Percentiles rank a stretch among this genome's conserved stretches.
Evolutionary conservation across 1,140 invertebrate genomes (phyloP).

Genomic region (Pachyrhynchus sulphureomaculatus): DNA sequence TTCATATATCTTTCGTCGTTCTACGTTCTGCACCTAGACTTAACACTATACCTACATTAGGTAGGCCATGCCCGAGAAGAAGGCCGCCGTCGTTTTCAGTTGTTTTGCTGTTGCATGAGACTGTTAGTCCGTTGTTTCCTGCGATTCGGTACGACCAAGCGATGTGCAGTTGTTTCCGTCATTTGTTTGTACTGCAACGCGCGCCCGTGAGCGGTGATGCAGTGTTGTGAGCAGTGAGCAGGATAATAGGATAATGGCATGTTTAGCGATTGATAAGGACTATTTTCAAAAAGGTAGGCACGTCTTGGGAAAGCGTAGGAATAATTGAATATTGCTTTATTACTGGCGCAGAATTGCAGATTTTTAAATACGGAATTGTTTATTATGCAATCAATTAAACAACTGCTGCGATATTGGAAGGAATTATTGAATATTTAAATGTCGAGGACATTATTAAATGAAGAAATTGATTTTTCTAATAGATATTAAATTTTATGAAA

Average conservation of each 20-base stretch:
- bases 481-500: too few relatives aligned
- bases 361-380: too few relatives aligned
- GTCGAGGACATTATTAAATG: too few relatives aligned
- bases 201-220: slow-evolving; percentile 7
- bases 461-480: too few relatives aligned
- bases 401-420: too few relatives aligned
- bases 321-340: too few relatives aligned
- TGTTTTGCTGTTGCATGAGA: slow-evolving; percentile 10
- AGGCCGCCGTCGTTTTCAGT: slow-evolving; percentile 17
- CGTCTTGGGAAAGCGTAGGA: too few relatives aligned
- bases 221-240: slow-evolving; percentile 5
- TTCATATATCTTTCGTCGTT: slow-evolving; percentile 26
- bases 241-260: slow-evolving; percentile 16
- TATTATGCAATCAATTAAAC: too few relatives aligned
- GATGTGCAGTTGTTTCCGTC: slow-evolving; percentile 21
- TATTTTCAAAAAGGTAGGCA: slow-evolving; percentile 9
- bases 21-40: slow-evolving; percentile 24
- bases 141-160: slow-evolving; percentile 17
- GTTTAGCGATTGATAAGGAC: slow-evolving; percentile 1
- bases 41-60: slow-evolving; percentile 8
- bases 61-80: slow-evolving; percentile 15
- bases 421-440: too few relatives aligned
- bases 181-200: slow-evolving; percentile 1
- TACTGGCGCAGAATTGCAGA: too few relatives aligned
- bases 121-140: slow-evolving; percentile 16